Evolutionary conservation across 2,113 vertebrate species (phyloP), one percentile per base, ranked within the genome.

Genomic region (Thinocorus orbignyianus): DNA sequence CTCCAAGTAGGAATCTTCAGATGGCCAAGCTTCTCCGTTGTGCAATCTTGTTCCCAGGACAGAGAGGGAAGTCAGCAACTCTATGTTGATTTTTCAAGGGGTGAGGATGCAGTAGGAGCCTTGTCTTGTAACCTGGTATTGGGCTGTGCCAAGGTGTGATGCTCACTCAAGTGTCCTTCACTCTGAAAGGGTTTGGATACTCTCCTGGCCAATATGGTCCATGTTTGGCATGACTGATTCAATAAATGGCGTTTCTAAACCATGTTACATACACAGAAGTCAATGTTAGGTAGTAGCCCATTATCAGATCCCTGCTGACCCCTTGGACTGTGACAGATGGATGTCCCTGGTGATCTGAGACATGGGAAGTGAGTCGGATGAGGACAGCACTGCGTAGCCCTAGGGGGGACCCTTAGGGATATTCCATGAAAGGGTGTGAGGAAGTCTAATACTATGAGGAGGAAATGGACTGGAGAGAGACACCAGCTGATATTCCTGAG

Each of bases 231-330:
- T 74, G 80, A 35, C 30, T 70, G 30, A 86, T 94, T 81, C 60
- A 90, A 94, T 93, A 94, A 90, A 91, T 6, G 13, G 26, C 2
- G 0, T 48, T 96, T 96, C 92, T 64, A 92, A 92, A 83, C 68
- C 25, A 26, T 44, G 60, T 58, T 88, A 39, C 18, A 18, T 91
- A 79, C 28, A 35, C 46, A 71, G 88, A 80, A 51, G 68, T 58
- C 58, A 81, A 71, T 58, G 77, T 72, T 77, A 81, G 90, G 44
- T 44, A 60, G 41, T 94, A 20, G 68, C 60, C 76, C 77, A 44
- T 85, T 70, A 62, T 30, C 64, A 71, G 61, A 64, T 73, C 39
- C 23, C 57, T 68, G 25, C 54, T 72, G 61, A 84, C 42, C 18
- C 52, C 6, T 3, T 60, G 64, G 51, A 39, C 71, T 82, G 15